A percentile compares a stretch with the other conserved stretches of the same genome.
These are phyloP conservation scores for Aporrectodea caliginosa DNA, from an alignment of 1,140 invertebrate species.

Conservation along the genomic window DNA sequence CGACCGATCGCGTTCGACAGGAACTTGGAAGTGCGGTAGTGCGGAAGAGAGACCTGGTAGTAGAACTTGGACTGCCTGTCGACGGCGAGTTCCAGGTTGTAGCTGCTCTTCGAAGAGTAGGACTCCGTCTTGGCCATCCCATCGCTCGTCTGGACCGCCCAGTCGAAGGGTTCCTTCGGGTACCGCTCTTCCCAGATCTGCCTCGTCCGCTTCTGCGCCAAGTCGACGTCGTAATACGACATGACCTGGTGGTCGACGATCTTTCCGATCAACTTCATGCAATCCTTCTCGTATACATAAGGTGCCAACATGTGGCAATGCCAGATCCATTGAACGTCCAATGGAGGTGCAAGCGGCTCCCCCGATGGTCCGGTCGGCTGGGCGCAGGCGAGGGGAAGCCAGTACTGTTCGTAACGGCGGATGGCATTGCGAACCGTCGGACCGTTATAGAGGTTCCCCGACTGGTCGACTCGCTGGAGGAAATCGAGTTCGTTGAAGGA, in stretches of 20 bases:
- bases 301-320: constrained; percentile 57
- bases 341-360: constrained; percentile 49
- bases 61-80: constrained; percentile 52
- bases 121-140: background rate
- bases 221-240: background rate
- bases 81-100: constrained; percentile 52
- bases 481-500: constrained; percentile 29
- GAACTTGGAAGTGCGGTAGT: constrained; percentile 55
- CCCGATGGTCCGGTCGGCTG: background rate
- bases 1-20: constrained; percentile 51
- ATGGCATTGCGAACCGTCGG: constrained; percentile 50
- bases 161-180: constrained; percentile 27
- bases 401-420: constrained; percentile 54
- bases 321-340: constrained; percentile 61
- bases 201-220: constrained; percentile 16
- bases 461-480: constrained; percentile 36
- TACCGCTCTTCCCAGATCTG: constrained; percentile 31
- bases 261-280: constrained; percentile 45
- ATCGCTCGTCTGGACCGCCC: background rate
- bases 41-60: constrained; percentile 58
- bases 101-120: constrained; percentile 39
- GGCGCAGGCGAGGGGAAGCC: constrained; percentile 54
- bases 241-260: constrained; percentile 54
- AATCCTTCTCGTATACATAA: constrained; percentile 53
- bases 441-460: constrained; percentile 44